Conservation (phyloP, 2,113 vertebrate genomes). For the Poeciliopsis occidentalis region DNA sequence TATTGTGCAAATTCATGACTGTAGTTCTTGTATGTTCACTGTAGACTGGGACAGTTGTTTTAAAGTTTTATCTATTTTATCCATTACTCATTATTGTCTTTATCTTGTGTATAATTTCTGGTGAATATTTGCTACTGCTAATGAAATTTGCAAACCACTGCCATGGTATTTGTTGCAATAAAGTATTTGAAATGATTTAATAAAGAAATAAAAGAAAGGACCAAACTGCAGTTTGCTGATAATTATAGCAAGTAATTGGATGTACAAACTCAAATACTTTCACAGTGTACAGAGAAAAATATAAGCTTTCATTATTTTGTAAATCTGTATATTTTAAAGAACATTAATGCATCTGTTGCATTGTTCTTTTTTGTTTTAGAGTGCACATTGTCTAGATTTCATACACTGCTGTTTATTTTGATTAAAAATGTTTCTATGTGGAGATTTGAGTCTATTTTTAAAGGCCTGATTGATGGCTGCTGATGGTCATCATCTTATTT, state of each 20-base stretch:
- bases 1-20: too few relatives aligned
- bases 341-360: conserved; percentile 50
- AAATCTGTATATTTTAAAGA: conserved; percentile 60
- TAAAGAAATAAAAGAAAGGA: not conserved
- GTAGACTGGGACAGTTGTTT: too few relatives aligned
- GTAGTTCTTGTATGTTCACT: too few relatives aligned
- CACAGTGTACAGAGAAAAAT: conserved; percentile 23
- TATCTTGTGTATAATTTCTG: too few relatives aligned
- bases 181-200: conserved; percentile 15
- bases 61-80: too few relatives aligned
- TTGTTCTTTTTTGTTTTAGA: not conserved
- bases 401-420: not conserved
- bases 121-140: too few relatives aligned
- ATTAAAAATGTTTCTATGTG: not conserved
- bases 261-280: conserved; percentile 3
- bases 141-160: too few relatives aligned
- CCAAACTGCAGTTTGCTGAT: too few relatives aligned
- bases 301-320: conserved; percentile 26
- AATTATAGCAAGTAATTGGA: conserved; percentile 1
- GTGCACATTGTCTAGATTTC: not conserved
- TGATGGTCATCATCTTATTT: not conserved
- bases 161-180: not conserved
- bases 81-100: too few relatives aligned
- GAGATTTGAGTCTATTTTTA: not conserved
- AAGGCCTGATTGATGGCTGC: not conserved